Base-by-base conservation (phyloP, 2,888 invertebrate genomes). In the Diadegma fenestrale region DNA sequence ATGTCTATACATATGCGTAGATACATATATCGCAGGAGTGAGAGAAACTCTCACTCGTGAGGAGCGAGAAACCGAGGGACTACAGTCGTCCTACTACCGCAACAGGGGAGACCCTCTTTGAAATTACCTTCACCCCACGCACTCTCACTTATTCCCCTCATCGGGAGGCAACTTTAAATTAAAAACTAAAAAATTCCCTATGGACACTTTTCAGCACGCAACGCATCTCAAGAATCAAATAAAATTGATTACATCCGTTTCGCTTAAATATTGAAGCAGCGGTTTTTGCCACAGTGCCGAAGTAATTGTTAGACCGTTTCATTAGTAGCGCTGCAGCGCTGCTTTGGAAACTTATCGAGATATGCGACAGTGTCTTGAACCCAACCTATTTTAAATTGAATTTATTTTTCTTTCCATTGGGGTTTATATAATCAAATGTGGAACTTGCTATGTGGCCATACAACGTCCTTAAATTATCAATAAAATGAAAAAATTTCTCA, bases 51-150 rank as follows among this genome's bases (percentile, higher is more conserved):
- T 78, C 64, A 72, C 77, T 63, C 71, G 82, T 58, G 83, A 68
- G 80, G 85, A 82, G 84, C 69, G 83, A 82, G 66, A 73, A 82
- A 78, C 77, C 87, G 82, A 87, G 87, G 86, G 86, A 78, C 78
- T 33, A 33, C 58, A 58, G 41, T 69, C 61, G 41, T 69, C 61
- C 61, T 22, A 51, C 80, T 58, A 76, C 71, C 64, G 71, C 80
- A 58, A 58, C 80, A 73, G 30, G 80, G 71, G 45, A 45, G 75
- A 84, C 78, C 78, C 84, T 85, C 81, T 81, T 85, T 51, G 58
- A 78, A 81, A 85, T 78, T 81, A 81, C 63, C 73, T 78, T 68
- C 68, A 68, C 78, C 84, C 69, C 63, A 48, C 80, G 72, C 77
- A 54, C 69, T 68, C 66, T 48, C 48, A 33, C 37, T 26, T 58